Conservation (phyloP, 2,113 vertebrate species). For the Elgaria multicarinata region DNA sequence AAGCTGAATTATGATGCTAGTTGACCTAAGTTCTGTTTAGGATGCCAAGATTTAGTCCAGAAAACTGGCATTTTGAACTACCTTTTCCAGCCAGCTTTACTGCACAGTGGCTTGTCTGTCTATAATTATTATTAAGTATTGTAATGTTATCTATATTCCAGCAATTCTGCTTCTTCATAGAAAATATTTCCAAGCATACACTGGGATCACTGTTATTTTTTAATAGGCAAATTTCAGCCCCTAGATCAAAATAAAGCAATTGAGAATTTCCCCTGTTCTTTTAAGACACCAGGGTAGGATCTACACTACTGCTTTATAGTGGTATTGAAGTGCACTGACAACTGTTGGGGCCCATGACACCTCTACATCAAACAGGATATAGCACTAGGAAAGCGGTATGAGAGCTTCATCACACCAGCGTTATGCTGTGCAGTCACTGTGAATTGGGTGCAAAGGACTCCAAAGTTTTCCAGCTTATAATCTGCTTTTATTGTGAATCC, state of each 20-base stretch:
- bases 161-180: slow-evolving; percentile 16
- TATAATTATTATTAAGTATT: slow-evolving; percentile 1
- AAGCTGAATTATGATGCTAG: background rate
- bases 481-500: too few species aligned
- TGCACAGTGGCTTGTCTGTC: background rate
- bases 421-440: too few species aligned
- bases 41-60: background rate
- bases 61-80: slow-evolving; percentile 27
- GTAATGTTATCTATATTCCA: background rate
- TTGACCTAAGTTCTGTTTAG: slow-evolving; percentile 12
- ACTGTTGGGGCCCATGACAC: too few species aligned
- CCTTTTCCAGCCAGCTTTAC: slow-evolving; percentile 7
- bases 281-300: background rate
- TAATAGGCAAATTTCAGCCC: background rate
- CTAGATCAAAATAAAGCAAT: background rate
- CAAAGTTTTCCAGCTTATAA: too few species aligned
- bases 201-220: background rate
- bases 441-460: too few species aligned
- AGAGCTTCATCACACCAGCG: too few species aligned
- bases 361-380: too few species aligned
- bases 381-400: too few species aligned
- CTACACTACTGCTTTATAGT: too few species aligned
- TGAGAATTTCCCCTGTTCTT: background rate
- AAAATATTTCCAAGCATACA: slow-evolving; percentile 25
- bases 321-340: too few species aligned